Base-by-base conservation (phyloP, 1,140 invertebrate genomes). In the Cryptotermes secundus region DNA sequence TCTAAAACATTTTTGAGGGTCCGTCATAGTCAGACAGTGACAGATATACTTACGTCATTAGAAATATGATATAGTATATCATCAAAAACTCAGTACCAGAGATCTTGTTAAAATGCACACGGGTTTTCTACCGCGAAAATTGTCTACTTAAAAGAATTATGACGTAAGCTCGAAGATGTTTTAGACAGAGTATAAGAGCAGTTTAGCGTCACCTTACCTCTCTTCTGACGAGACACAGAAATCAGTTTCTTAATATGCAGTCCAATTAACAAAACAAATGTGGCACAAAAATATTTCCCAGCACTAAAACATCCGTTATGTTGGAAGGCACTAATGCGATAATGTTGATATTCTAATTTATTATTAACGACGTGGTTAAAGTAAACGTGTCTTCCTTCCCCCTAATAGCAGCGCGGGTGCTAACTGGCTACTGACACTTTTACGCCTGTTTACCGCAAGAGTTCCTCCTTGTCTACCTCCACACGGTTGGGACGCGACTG, bases 341-440 rank as follows among this genome's bases (percentile, higher is more conserved):
- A 26, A 72, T 72, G 59, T 72, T 72, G 59, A 72, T 31, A 72
- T 72, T 72, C 59, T 72, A 72, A 72, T 72, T n/a, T 14, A 72
- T 72, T n/a, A 72, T 72, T 26, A 72, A 72, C 59, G n/a, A 72
- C 6, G 59, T 16, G 26, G 26, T 72, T n/a, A n/a, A 72, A 31
- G 59, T 72, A 72, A 72, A 72, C 59, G 19, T 31, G n/a, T 31
- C 59, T 31, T 31, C 59, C 59, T 31, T 31, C 59, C 59, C n/a
- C 59, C 31, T 72, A 72, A n/a, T 72, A 72, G 6, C 59, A 72
- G 26, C 14, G 1, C 59, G 26, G 59, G 26, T 72, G n/a, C 59
- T 72, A 72, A 72, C 59, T 72, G 59, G 59, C 26, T 19, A 59
- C 53, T 72, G 59, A 72, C 59, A 72, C 26, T 72, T 72, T 72